Conservation (phyloP, 2,888 invertebrate species). For the Phortica okadai region DNA sequence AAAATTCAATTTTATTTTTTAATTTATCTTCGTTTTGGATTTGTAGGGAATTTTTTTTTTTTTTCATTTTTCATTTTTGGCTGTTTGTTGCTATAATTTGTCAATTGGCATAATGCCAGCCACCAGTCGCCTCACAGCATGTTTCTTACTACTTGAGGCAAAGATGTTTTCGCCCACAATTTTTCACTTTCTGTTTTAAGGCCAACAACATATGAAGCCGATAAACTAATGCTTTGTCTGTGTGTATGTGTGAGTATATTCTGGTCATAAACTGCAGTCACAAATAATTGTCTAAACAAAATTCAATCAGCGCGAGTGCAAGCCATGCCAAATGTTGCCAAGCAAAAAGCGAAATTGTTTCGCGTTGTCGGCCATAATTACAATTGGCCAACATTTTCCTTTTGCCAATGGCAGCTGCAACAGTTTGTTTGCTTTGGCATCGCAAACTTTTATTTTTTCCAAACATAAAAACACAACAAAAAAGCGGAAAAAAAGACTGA, state of each 20-base stretch:
- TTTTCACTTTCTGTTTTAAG: neutral
- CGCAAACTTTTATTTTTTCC: neutral
- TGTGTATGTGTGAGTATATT: neutral
- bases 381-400: neutral
- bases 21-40: neutral
- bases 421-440: conserved; percentile 4
- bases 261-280: neutral
- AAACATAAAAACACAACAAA: neutral
- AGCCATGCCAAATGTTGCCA: neutral
- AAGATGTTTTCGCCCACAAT: neutral
- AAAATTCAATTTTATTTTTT: neutral
- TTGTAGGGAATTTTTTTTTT: neutral
- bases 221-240: neutral
- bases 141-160: no score
- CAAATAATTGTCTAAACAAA: neutral
- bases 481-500: neutral
- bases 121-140: neutral
- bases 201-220: neutral
- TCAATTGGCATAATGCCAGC: neutral
- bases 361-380: neutral
- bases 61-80: neutral
- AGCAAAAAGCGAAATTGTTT: neutral
- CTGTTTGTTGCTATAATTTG: neutral
- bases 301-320: neutral
- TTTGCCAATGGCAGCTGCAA: neutral